Conservation (phyloP, 1,140 invertebrate genomes). For the Lordiphosa collinella region DNA sequence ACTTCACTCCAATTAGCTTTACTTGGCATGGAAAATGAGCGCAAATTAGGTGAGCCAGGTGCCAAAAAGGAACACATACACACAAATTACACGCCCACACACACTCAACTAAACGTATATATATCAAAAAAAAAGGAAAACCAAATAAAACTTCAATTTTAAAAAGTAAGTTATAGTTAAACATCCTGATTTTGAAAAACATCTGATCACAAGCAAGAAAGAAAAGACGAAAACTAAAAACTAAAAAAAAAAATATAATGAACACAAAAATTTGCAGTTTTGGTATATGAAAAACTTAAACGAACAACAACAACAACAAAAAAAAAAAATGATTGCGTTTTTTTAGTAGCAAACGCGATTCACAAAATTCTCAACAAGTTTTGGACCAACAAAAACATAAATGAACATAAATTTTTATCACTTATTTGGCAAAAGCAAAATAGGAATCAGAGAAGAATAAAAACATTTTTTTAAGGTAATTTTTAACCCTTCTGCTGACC, state of each 20-base stretch:
- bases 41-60: constrained; percentile 31
- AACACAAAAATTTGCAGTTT: constrained; percentile 67
- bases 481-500: neutral
- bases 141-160: constrained; percentile 36
- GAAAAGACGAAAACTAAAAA: constrained; percentile 22
- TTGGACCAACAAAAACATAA: constrained; percentile 36
- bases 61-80: constrained; percentile 34
- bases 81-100: constrained; percentile 25
- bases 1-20: constrained; percentile 32
- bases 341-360: constrained; percentile 78
- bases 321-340: constrained; percentile 66
- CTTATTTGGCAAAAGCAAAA: constrained; percentile 69
- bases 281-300: constrained; percentile 44
- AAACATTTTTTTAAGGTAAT: constrained; percentile 28
- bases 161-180: constrained; percentile 64
- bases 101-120: constrained; percentile 46
- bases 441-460: constrained; percentile 15
- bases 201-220: constrained; percentile 74
- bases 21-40: constrained; percentile 50
- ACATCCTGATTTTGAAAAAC: constrained; percentile 73
- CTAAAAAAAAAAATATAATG: constrained; percentile 21
- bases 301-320: constrained; percentile 27
- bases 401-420: constrained; percentile 67
- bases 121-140: constrained; percentile 18
- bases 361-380: constrained; percentile 61